phyloP scores from a whole-genome alignment of 37 sponge, comb jelly and placozoan species.

The Chondrilla cf. caribensis region DNA sequence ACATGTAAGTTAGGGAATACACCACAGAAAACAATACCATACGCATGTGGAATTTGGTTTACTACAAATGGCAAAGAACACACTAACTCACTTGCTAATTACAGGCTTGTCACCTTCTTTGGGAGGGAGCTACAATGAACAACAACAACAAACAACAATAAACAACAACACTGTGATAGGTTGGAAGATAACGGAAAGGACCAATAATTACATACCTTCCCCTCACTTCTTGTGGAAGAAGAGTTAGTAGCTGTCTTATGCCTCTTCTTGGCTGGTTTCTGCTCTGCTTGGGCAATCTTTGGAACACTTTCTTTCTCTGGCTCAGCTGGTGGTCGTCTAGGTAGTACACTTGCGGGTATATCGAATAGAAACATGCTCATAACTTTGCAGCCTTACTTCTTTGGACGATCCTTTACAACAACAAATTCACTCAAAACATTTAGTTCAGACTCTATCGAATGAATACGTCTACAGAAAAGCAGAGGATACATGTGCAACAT shows the following conservation, averaged over 20 bases:
- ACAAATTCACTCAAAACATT: slow-evolving; percentile 52
- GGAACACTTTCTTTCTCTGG: not conserved
- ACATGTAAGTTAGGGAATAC: no score
- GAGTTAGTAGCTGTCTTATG: not conserved
- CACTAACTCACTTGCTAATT: slow-evolving; percentile 9
- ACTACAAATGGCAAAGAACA: slow-evolving; percentile 16
- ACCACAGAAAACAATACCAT: no score
- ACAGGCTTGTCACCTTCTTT: not conserved
- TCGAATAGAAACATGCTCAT: no score
- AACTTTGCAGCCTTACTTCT: not conserved
- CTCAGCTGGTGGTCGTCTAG: not conserved
- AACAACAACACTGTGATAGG: no score
- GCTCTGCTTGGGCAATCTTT: not conserved
- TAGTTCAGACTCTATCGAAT: slow-evolving; percentile 55
- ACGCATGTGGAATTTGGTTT: no score
- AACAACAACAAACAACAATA: no score
- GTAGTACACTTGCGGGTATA: no score
- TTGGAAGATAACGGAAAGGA: no score
- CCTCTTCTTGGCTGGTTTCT: slow-evolving; percentile 7
- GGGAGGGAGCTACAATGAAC: not conserved
- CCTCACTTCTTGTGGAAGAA: not conserved
- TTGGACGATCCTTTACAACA: slow-evolving; percentile 55
- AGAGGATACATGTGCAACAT: not conserved
- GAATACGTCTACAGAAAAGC: slow-evolving; percentile 44
- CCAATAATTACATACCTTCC: not conserved